Base-by-base conservation (phyloP, 2,113 vertebrate species). In the Promerops cafer region DNA sequence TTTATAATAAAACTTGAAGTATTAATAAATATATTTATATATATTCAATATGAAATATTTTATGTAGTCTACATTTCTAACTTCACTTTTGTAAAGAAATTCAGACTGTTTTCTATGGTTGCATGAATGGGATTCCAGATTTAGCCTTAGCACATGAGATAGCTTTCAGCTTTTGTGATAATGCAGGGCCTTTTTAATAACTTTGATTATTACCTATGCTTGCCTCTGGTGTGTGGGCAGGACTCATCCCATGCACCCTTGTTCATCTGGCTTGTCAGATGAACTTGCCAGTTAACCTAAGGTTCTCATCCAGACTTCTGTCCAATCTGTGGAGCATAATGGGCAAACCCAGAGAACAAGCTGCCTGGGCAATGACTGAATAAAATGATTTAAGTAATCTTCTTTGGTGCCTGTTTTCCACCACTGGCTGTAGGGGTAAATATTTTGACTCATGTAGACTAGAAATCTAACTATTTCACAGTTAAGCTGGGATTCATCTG, bases 321-420 rank as follows among this genome's bases (percentile, higher is more conserved):
- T 35, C 37, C 28, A 71, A 28, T 30, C 27, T 10, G 5, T 37
- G 40, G 8, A 64, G 18, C 21, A 37, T 10, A 61, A 56, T 6
- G 35, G 35, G 16, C 33, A 87, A 60, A n/a, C 6, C 50, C 44
- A 54, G 52, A 53, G 57, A 71, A 59, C 5, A 39, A 60, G 16
- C 23, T 59, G 28, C 26, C 26, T 28, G 68, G 49, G 31, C n/a
- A 61, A 30, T 6, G 23, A 33, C 35, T 28, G 40, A 87, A 69
- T 21, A 30, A 65, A 93, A 74, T 30, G 0, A 74, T 3, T 0
- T 8, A 53, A 50, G 3, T n/a, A 1, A 37, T 54, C 49, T 26
- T 82, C 15, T 64, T 54, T 8, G 20, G 15, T 42, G 35, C 15
- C 16, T 64, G 3, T 88, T 82, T 88, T n/a, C 45, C 9, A 65